Percentiles rank a stretch among this genome's conserved stretches.
phyloP scores from a whole-genome alignment of 1,140 invertebrate species.

The Ceratosolen solmsi region DNA sequence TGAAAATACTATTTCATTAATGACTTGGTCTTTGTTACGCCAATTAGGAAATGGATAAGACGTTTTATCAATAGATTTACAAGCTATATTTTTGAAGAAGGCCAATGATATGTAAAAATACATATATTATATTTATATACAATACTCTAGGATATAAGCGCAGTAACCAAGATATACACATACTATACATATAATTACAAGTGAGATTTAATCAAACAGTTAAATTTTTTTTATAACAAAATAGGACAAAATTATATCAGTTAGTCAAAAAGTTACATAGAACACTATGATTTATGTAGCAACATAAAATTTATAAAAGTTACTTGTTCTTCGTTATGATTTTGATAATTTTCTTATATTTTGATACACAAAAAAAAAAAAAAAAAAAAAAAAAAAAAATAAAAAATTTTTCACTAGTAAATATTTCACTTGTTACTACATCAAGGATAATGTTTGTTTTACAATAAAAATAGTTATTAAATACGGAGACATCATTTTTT shows the following conservation, averaged over 20 bases:
- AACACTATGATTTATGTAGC: slow-evolving; percentile 42
- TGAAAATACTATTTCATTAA: slow-evolving; percentile 48
- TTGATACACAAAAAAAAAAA: too few relatives aligned
- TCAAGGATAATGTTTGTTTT: slow-evolving; percentile 47
- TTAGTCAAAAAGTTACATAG: slow-evolving; percentile 42
- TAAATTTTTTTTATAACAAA: slow-evolving; percentile 37
- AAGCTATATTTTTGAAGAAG: slow-evolving; percentile 69
- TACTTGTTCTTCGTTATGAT: slow-evolving; percentile 10
- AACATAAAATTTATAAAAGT: slow-evolving; percentile 36
- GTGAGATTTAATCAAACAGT: slow-evolving; percentile 50
- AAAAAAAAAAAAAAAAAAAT: too few relatives aligned
- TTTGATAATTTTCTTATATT: slow-evolving; percentile 5
- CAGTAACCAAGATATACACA: slow-evolving; percentile 72
- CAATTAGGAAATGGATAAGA: slow-evolving; percentile 57
- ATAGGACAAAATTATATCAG: slow-evolving; percentile 21
- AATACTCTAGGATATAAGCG: slow-evolving; percentile 71
- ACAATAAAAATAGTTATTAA: slow-evolving; percentile 54
- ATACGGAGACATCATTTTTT: slow-evolving; percentile 52
- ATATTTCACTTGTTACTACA: slow-evolving; percentile 28
- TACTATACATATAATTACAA: slow-evolving; percentile 71
- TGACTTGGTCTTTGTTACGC: slow-evolving; percentile 51
- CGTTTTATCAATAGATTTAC: slow-evolving; percentile 64
- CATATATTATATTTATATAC: slow-evolving; percentile 71
- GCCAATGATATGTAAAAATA: slow-evolving; percentile 73
- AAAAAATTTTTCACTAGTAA: slow-evolving; percentile 19